Evolutionary conservation across 1,140 invertebrate species (phyloP), one percentile per base, ranked within the genome.

Genomic region (Phthorimaea operculella): DNA sequence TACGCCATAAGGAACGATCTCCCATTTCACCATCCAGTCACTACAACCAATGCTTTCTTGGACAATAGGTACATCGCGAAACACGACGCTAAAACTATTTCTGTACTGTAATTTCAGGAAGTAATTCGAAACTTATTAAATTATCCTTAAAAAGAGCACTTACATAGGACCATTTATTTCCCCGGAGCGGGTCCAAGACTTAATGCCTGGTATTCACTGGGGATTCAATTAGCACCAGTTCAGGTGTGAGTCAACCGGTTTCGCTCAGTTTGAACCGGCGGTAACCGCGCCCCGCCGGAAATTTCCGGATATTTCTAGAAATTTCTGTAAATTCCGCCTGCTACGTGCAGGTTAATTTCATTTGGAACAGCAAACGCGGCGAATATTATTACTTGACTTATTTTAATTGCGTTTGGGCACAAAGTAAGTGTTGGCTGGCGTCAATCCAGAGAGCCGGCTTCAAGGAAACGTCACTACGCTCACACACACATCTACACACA

Each of bases 311-410:
- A 58, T 64, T 51, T 66, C 55, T 39, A 57, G 63, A 60, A 68
- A 68, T 68, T 68, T 59, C 53, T 55, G 54, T 6, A 4, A 14
- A 17, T 47, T 47, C 15, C 44, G 44, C 52, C 36, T 49, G 48
- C 53, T 55, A 57, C 55, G 56, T 54, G 57, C 52, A 53, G 52
- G 61, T 63, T 68, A 68, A 68, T 68, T 68, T 65, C 59, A 65
- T 68, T 64, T 55, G 52, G 51, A 54, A 57, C 33, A 57, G 62
- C 58, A 55, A 57, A 21, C 53, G 53, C 51, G 55, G 58, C 58
- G 48, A 55, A 55, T 59, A 57, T 57, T 59, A 57, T 57, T 57
- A 57, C 44, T 47, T 47, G 16, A 47, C 14, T 47, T 47, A 47
- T 47, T 47, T 47, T n/a, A 39, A 10, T 3, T 39, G 3, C 1